Percentiles rank a stretch among this genome's conserved stretches.
phyloP scores from a whole-genome alignment of 2,113 vertebrate species.

The Chionomys nivalis region DNA sequence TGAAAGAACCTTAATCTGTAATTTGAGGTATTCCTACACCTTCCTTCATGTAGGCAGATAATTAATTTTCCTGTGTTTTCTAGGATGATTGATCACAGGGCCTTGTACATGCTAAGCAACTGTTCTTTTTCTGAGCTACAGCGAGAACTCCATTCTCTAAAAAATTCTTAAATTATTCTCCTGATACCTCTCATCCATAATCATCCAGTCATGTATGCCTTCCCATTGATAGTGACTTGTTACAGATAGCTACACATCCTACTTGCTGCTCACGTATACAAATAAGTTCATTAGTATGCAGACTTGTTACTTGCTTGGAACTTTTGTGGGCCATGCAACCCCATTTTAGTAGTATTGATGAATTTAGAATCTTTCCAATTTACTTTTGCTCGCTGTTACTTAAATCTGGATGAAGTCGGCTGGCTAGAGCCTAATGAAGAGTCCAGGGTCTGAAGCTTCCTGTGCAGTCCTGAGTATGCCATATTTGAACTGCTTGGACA shows the following conservation, averaged over 20 bases:
- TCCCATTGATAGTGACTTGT: conserved; percentile 30
- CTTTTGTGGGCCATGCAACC: neutral
- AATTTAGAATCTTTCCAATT: conserved; percentile 2
- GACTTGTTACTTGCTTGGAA: conserved; percentile 39
- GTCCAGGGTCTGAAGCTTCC: neutral
- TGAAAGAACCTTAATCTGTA: conserved; percentile 11
- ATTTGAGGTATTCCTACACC: neutral
- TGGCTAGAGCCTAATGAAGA: neutral
- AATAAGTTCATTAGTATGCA: neutral
- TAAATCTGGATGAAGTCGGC: neutral
- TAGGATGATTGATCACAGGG: neutral
- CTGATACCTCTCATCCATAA: neutral
- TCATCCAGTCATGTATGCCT: neutral
- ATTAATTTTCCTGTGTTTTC: conserved; percentile 33
- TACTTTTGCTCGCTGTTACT: neutral
- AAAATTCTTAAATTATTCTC: conserved; percentile 39
- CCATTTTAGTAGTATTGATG: conserved; percentile 19
- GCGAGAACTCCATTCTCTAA: neutral
- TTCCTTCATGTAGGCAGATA: neutral
- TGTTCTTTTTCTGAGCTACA: neutral
- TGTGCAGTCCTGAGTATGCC: neutral
- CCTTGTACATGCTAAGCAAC: neutral
- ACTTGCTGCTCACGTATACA: neutral
- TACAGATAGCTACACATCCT: neutral
- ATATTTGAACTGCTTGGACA: neutral